Evolutionary conservation across 1,140 invertebrate species (phyloP), one percentile per base, ranked within the genome.

Genomic region (Bathynomus jamesi): DNA sequence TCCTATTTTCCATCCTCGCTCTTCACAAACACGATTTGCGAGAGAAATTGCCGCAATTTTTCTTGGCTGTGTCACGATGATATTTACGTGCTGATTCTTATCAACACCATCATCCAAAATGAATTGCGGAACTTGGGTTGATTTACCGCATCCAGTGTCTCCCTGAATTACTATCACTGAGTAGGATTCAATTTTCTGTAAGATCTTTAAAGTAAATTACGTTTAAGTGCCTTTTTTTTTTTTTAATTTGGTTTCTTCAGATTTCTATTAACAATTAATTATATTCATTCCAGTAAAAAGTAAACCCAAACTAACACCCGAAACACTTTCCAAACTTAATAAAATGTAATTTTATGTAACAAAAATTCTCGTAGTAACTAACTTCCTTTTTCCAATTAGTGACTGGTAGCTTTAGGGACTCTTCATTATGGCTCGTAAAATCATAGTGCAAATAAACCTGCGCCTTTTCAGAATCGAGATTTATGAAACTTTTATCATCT

Each of bases 41-140:
- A 95, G 87, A 75, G 89, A 90, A 65, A 92, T 87, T 28, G 93
- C 93, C 8, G 93, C 91, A 77, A 96, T 89, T 78, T 91, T 84
- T 70, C 93, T 84, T 2, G 94, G 94, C 79, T 95, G 92, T 0
- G 93, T 95, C 2, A 94, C 92, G 74, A 94, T 84, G 70, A 96
- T 93, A 78, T 93, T 90, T 79, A 92, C 93, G 27, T 86, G 83
- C 67, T 82, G 81, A 21, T 84, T 84, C 0, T 78, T 79, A 13
- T 85, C 81, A 65, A 82, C 84, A 79, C 86, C 87, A 71, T 88
- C 83, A 81, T 96, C 90, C 28, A 96, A 81, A 74, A 97, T 90
- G 84, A 90, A 93, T 80, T 95, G 93, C 0, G 92, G 92, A 3
- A 94, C 87, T 85, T 93, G 91, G 0, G 92, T 95, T 3, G 91